Evolutionary conservation across 2,888 invertebrate species (phyloP), one percentile per base, ranked within the genome.

Genomic region (Drosophila lutescens): DNA sequence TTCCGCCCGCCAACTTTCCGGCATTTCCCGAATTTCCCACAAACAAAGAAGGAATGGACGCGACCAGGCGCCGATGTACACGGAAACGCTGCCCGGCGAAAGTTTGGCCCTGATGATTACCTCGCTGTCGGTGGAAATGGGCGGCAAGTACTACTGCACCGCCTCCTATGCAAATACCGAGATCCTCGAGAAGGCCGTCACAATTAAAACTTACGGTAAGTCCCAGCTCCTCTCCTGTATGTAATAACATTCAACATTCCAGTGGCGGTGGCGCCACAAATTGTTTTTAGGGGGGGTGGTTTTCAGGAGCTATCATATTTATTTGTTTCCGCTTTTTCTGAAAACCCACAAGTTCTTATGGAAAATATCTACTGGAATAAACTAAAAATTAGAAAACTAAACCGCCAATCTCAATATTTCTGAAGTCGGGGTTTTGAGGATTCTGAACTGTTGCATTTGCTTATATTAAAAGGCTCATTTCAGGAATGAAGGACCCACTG

Each of bases 111-210:
- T 97, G 68, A 95, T 96, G 91, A 96, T 97, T 90, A 94, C 95
- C 54, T 94, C 95, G 40, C 93, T 97, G 80, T 94, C 94, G 43
- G 95, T 95, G 76, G 94, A 95, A 62, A 96, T 97, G 93, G 95
- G 95, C 40, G 97, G 97, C 66, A 94, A 93, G 80, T 98, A 97
- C 93, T 96, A 95, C 71, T 98, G 98, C 90, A 94, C 94, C 32
- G 97, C 96, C n/a, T 95, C 94, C 68, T 97, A 97, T 92, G 96
- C 96, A 69, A 93, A 93, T 80, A 95, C 95, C 63, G 94, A 95
- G 88, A 93, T 93, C 36, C 92, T 97, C 56, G 93, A 93, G 79
- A 94, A 94, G 62, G 94, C 94, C 71, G 96, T 97, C 46, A 93
- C 93, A 83, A 94, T 97, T 86, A 95, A 95, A 85, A 96, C 96